Evolutionary conservation across 2,888 invertebrate genomes (phyloP).

Genomic region (Ichneumoninae sp.): DNA sequence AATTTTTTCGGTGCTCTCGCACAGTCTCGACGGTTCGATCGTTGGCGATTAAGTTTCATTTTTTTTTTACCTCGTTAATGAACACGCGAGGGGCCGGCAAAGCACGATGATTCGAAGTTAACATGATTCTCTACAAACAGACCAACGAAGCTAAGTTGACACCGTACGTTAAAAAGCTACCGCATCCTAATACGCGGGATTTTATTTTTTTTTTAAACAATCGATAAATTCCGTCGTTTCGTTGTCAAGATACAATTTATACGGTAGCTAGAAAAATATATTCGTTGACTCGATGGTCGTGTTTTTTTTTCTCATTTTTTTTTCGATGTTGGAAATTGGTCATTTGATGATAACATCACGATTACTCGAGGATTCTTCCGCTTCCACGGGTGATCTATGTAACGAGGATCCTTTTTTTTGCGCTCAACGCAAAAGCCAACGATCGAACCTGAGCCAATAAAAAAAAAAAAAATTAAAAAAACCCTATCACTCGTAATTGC

Average conservation of each 20-base stretch:
- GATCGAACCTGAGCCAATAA: conserved; percentile 66
- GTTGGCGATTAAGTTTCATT: conserved; percentile 22
- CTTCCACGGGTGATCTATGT: not conserved
- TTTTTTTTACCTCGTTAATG: conserved; percentile 28
- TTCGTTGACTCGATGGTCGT: conserved; percentile 74
- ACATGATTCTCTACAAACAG: conserved; percentile 5
- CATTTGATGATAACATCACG: conserved; percentile 58
- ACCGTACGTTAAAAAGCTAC: conserved; percentile 31
- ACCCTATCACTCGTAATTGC: conserved; percentile 9
- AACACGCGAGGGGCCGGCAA: conserved; percentile 4
- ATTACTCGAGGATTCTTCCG: conserved; percentile 16
- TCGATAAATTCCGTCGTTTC: conserved; percentile 65
- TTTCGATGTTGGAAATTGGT: conserved; percentile 77
- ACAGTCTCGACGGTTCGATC: conserved; percentile 49
- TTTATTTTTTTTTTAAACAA: conserved; percentile 26
- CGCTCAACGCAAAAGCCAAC: conserved; percentile 61
- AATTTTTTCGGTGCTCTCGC: conserved; percentile 69
- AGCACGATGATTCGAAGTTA: conserved; percentile 21
- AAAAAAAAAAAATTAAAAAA: conserved; percentile 28
- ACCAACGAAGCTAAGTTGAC: conserved; percentile 25
- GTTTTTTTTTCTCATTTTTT: conserved; percentile 26
- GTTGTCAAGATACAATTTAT: conserved; percentile 71
- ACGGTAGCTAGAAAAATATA: conserved; percentile 66
- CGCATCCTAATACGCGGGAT: conserved; percentile 35
- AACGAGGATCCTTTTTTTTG: not conserved